Evolutionary conservation across 1,140 invertebrate genomes (phyloP).

Genomic region (Maniola jurtina): DNA sequence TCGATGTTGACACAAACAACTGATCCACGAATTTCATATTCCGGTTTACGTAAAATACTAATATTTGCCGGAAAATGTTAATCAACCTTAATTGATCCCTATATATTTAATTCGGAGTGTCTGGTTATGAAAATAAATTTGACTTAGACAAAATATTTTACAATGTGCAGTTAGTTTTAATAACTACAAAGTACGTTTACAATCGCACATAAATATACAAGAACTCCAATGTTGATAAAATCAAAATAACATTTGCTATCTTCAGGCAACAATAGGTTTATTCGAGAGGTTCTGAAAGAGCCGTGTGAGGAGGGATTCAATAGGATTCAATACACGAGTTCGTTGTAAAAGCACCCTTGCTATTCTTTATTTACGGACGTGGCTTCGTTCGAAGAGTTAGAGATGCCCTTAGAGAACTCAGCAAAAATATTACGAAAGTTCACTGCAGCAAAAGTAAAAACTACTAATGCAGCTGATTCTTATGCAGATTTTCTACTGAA

Average conservation of each 20-base stretch:
- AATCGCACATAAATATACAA: background rate
- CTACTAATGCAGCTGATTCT: no score
- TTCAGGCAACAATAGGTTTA: constrained; percentile 2
- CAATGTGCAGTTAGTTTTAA: background rate
- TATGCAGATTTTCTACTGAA: background rate
- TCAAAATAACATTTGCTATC: constrained; percentile 9
- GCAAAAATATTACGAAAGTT: no score
- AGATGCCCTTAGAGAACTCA: background rate
- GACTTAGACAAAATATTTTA: background rate
- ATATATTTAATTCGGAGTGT: no score
- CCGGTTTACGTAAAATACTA: no score
- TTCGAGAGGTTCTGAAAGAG: background rate
- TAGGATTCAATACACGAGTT: background rate
- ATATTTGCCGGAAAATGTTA: no score
- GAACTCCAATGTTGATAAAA: background rate
- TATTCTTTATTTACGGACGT: constrained; percentile 6
- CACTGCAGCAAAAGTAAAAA: no score
- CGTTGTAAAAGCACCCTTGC: constrained; percentile 4
- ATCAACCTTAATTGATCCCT: no score
- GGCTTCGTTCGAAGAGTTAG: background rate
- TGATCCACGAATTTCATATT: no score
- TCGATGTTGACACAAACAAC: background rate
- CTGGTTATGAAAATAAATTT: no score
- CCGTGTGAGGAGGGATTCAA: background rate
- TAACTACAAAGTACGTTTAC: background rate